These are phyloP conservation scores for Antheraea yamamai DNA, from an alignment of 2,888 invertebrate species.

Conservation along the genomic window DNA sequence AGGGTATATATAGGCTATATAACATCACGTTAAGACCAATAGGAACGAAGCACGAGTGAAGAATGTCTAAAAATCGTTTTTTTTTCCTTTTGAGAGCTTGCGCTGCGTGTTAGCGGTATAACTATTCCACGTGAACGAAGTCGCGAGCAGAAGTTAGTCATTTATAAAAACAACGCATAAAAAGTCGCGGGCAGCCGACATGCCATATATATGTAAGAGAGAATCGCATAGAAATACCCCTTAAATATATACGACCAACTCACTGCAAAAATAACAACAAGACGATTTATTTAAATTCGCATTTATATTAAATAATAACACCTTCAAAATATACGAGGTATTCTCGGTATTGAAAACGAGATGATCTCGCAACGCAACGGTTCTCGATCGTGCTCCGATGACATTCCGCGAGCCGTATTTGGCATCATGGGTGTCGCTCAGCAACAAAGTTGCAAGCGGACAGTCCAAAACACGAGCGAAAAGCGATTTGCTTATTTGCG, in stretches of 20 bases:
- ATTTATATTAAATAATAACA: not conserved
- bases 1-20: no score
- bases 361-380: slow-evolving; percentile 31
- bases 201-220: no score
- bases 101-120: no score
- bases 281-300: not conserved
- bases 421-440: slow-evolving; percentile 36
- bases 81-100: no score
- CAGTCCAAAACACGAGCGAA: slow-evolving; percentile 32
- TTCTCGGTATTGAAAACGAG: slow-evolving; percentile 20
- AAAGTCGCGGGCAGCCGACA: no score
- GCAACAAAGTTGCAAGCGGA: slow-evolving; percentile 56
- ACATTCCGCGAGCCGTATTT: slow-evolving; percentile 52
- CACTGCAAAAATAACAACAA: not conserved
- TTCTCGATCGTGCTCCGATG: slow-evolving; percentile 46
- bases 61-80: no score
- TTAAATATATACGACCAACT: not conserved
- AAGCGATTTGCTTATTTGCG: slow-evolving; percentile 26
- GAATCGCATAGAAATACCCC: no score
- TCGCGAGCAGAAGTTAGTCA: no score
- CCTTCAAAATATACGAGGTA: not conserved
- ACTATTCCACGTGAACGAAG: no score
- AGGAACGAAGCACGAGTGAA: no score
- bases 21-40: no score
- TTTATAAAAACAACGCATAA: no score